phyloP scores from a whole-genome alignment of 2,797 vertebrate species.

The Staurois parvus region DNA sequence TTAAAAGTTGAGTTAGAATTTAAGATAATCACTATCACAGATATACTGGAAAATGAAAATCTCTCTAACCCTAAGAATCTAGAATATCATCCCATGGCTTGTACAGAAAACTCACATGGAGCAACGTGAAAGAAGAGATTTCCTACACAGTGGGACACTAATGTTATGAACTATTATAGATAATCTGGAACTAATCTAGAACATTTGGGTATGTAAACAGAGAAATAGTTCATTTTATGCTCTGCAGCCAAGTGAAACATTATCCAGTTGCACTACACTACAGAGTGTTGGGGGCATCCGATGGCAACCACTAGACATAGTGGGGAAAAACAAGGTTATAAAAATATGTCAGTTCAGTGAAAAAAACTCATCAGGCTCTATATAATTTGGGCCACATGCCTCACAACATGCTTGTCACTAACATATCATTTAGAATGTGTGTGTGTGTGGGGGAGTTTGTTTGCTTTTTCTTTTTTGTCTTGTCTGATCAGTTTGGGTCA shows the following conservation, averaged over 20 bases:
- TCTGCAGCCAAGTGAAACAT: conserved; percentile 15
- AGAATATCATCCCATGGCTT: neutral
- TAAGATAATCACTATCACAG: neutral
- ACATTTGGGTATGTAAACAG: conserved; percentile 36
- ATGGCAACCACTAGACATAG: neutral
- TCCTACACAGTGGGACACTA: conserved; percentile 30
- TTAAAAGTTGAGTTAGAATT: too few relatives aligned
- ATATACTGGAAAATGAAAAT: neutral
- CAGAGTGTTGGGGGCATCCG: neutral
- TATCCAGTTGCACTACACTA: neutral
- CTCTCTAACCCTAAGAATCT: neutral
- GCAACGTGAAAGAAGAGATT: conserved; percentile 19
- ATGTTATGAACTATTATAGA: conserved; percentile 12
- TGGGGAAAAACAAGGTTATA: too few relatives aligned
- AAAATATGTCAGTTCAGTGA: too few relatives aligned
- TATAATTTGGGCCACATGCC: too few relatives aligned
- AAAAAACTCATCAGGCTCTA: too few relatives aligned
- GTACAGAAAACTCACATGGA: conserved; percentile 10
- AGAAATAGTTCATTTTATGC: conserved; percentile 33
- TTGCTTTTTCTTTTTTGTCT: too few relatives aligned
- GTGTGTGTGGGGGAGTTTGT: too few relatives aligned
- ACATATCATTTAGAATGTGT: too few relatives aligned
- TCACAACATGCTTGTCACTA: too few relatives aligned
- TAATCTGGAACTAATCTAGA: conserved; percentile 48
- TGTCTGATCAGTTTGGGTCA: too few relatives aligned